A percentile compares a stretch with the other conserved stretches of the same genome.
phyloP scores from a whole-genome alignment of 2,113 vertebrate genomes.

The Platysteira castanea region DNA sequence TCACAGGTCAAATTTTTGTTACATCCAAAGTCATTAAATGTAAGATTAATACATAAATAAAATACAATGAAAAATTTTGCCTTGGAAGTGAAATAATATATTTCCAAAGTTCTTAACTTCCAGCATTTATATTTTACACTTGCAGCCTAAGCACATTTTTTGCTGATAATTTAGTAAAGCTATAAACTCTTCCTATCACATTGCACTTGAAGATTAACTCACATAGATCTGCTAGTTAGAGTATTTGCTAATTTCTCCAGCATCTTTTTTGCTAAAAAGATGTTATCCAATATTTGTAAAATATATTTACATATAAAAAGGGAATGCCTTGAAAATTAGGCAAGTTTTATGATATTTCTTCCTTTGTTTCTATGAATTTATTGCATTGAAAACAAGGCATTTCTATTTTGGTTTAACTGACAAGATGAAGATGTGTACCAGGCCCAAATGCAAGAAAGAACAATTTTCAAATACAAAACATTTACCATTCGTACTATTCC shows the following conservation, averaged over 20 bases:
- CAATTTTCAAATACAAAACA: neutral
- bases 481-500: neutral
- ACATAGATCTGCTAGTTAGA: neutral
- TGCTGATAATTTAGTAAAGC: neutral
- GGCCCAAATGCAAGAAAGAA: neutral
- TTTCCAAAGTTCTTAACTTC: neutral
- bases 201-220: neutral
- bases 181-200: neutral
- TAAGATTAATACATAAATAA: neutral
- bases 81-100: neutral
- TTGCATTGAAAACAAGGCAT: neutral
- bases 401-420: neutral
- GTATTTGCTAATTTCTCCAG: neutral
- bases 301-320: neutral
- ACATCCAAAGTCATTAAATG: neutral
- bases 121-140: neutral
- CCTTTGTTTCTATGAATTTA: neutral
- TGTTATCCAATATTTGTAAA: neutral
- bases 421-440: neutral
- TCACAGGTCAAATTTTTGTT: neutral
- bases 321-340: neutral
- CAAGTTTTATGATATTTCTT: neutral
- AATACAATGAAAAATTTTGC: neutral
- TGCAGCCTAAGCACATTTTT: neutral
- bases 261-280: neutral